Evolutionary conservation across 1,140 invertebrate genomes (phyloP), one percentile per base, ranked within the genome.

Genomic region (Drosophila nigrodunni): DNA sequence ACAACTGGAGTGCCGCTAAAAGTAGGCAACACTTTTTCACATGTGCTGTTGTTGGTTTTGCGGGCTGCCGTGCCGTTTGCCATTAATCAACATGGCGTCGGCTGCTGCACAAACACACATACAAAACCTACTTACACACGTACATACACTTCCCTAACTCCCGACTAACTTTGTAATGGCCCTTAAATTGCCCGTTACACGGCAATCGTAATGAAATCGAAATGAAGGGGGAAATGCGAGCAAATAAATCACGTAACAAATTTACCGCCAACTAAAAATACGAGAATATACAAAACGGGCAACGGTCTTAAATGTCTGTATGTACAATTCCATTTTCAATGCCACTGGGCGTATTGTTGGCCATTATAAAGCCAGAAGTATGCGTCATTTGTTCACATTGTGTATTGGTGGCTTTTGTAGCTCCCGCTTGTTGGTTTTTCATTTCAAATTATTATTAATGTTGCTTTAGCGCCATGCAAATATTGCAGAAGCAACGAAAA

Each of bases 131-230:
- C 15, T 44, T 39, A 8, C 41, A 46, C 34, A 11, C 11, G 4
- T 10, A 59, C 25, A 47, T n/a, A 30, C 8, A 6, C 11, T 11
- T 30, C 35, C 43, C 44, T 3, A n/a, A 5, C 10, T 49, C 2
- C 41, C 10, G 13, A 21, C 30, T 8, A 44, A 34, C 30, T 30
- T 4, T 59, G 59, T 77, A 72, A 72, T 73, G 61, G 54, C 69
- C 57, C 68, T 77, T 77, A 72, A 78, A 78, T 78, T 75, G 76
- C 76, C 57, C 68, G 82, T 86, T 74, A 65, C 68, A 65, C 76
- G 70, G 67, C 78, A 88, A 82, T 87, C 77, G 83, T 77, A 82
- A 88, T 80, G 83, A 66, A 77, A 87, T 87, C 82, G 65, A 79
- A 87, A 87, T 61, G 68, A 66, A 43, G 9, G 7, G 61, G 79